Conservation (phyloP, 1,140 invertebrate genomes). For the Macrobrachium rosenbergii region DNA sequence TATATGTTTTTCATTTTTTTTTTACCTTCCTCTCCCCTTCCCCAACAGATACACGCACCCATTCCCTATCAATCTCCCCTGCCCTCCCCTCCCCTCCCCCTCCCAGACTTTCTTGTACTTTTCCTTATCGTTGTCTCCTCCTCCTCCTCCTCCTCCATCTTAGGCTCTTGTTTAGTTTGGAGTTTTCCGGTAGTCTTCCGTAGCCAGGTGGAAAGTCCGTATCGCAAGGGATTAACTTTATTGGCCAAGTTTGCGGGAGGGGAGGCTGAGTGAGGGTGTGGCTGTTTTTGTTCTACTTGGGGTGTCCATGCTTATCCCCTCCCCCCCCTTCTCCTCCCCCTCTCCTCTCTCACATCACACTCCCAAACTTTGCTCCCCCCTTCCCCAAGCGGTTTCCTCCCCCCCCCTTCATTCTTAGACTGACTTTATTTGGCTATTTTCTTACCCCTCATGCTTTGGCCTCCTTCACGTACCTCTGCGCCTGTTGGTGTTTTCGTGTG, state of each 20-base stretch:
- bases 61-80: not conserved
- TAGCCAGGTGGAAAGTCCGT: conserved; percentile 56
- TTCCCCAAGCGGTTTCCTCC: not conserved
- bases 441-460: not conserved
- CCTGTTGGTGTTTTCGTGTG: too few relatives aligned
- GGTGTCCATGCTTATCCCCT: not conserved
- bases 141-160: conserved; percentile 14
- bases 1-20: too few relatives aligned
- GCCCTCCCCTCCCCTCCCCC: not conserved
- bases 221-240: conserved; percentile 61
- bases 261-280: conserved; percentile 29
- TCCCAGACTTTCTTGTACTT: not conserved
- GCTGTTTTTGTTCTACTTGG: not conserved
- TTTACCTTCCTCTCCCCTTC: too few relatives aligned
- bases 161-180: conserved; percentile 44
- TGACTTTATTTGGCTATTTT: not conserved
- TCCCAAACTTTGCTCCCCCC: too few relatives aligned
- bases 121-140: too few relatives aligned
- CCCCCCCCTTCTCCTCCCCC: not conserved
- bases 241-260: conserved; percentile 56
- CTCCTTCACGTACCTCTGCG: too few relatives aligned
- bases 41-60: too few relatives aligned
- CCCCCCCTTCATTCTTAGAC: not conserved
- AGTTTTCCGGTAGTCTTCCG: conserved; percentile 21
- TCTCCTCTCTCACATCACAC: not conserved